A percentile compares a stretch with the other conserved stretches of the same genome.
These are phyloP conservation scores for Temnothorax unifasciatus DNA, from an alignment of 2,888 invertebrate genomes.

Conservation along the genomic window DNA sequence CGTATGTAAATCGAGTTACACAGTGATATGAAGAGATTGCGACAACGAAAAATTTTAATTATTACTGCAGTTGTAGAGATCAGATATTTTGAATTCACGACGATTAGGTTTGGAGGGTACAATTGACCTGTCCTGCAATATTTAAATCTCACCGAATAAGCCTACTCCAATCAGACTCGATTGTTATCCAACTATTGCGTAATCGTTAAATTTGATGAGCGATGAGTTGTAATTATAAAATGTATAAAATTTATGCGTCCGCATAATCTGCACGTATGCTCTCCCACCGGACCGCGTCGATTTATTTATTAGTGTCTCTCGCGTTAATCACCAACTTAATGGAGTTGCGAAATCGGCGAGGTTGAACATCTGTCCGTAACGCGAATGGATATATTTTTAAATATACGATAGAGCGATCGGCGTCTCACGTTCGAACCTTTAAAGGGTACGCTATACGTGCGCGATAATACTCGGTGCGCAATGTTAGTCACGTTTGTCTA, in stretches of 20 bases:
- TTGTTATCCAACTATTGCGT: not conserved
- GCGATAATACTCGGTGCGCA: conserved; percentile 72
- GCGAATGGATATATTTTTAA: conserved; percentile 12
- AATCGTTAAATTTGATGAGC: not conserved
- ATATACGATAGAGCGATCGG: not conserved
- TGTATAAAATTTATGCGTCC: not conserved
- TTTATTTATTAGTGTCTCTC: not conserved
- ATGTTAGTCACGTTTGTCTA: conserved; percentile 80
- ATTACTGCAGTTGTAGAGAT: not conserved
- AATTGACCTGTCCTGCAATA: not conserved
- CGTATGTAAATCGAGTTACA: not conserved
- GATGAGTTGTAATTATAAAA: not conserved
- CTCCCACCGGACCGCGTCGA: no score
- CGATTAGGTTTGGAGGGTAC: not conserved
- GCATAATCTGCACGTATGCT: no score
- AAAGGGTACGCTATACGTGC: conserved; percentile 71
- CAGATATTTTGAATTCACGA: not conserved
- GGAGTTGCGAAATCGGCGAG: not conserved
- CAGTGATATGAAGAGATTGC: not conserved
- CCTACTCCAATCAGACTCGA: not conserved
- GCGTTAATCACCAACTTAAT: not conserved
- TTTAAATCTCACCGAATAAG: not conserved
- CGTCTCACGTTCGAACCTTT: conserved; percentile 33
- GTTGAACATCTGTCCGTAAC: not conserved
- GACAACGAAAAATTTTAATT: not conserved